A percentile compares a stretch with the other conserved stretches of the same genome.
These are phyloP conservation scores for Dermatemys mawii DNA, from an alignment of 2,113 vertebrate species.

Conservation along the genomic window DNA sequence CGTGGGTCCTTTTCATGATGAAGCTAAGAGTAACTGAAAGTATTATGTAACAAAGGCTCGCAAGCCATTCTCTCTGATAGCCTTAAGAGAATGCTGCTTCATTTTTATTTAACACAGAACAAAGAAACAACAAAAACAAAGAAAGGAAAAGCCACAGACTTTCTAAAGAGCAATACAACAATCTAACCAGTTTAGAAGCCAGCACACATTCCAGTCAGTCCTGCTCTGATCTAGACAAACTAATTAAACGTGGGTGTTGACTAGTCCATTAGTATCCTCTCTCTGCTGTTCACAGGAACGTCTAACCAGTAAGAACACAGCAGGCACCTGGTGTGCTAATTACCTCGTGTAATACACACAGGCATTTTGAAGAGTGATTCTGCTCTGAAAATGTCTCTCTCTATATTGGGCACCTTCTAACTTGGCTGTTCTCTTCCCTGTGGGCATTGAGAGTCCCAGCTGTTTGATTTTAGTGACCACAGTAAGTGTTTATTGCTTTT, in stretches of 20 bases:
- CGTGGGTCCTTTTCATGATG: background rate
- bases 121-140: no score
- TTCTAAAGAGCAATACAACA: background rate
- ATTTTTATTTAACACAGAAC: background rate
- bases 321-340: background rate
- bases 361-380: background rate
- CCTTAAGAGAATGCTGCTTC: background rate
- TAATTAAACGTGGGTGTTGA: background rate
- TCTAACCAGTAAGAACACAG: accelerated
- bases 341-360: accelerated
- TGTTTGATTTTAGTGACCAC: background rate
- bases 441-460: background rate
- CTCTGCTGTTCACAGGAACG: background rate
- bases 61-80: background rate
- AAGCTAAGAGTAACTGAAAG: background rate
- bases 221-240: background rate
- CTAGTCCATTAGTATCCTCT: background rate
- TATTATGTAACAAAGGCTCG: background rate
- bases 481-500: background rate
- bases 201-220: background rate
- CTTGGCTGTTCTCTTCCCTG: background rate
- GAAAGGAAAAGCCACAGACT: background rate
- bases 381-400: background rate
- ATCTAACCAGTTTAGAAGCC: background rate
- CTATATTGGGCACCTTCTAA: background rate